Conservation (phyloP, 2,113 vertebrate species). For the Amphiprion ocellaris region DNA sequence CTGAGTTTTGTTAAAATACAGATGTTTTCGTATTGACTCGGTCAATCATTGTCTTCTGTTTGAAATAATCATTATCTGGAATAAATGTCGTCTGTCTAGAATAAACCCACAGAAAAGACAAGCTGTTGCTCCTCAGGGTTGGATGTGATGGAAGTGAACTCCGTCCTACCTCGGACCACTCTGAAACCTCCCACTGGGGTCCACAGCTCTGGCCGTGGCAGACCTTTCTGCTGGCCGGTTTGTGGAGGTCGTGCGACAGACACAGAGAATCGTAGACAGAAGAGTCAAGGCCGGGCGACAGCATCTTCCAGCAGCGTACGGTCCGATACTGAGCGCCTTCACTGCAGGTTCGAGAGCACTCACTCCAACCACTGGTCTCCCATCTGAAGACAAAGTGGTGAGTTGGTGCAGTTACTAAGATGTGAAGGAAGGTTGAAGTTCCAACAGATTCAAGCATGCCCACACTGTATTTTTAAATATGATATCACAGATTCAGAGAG, state of each 20-base stretch:
- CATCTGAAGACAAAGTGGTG: conserved; percentile 78
- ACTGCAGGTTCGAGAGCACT: conserved; percentile 90
- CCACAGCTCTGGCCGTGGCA: conserved; percentile 92
- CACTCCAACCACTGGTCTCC: conserved; percentile 93
- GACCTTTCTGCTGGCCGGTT: conserved; percentile 89
- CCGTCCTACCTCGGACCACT: conserved; percentile 87
- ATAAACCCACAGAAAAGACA: no score
- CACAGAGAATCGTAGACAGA: conserved; percentile 91
- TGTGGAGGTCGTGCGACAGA: conserved; percentile 86
- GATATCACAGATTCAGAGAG: background rate
- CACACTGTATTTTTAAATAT: background rate
- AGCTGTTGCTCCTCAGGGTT: no score
- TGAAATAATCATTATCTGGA: no score
- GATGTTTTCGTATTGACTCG: no score
- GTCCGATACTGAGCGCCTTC: conserved; percentile 91
- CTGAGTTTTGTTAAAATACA: background rate
- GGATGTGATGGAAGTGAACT: background rate
- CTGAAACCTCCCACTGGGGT: conserved; percentile 91
- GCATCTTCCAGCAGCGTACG: conserved; percentile 94
- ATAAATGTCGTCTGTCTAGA: no score
- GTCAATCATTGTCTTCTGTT: no score
- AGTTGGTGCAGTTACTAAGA: background rate
- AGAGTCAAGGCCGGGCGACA: conserved; percentile 91
- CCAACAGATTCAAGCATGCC: no score
- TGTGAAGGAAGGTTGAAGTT: no score